A percentile compares a stretch with the other conserved stretches of the same genome.
These are phyloP conservation scores for Polymixis flavicincta DNA, from an alignment of 2,888 invertebrate species.

Conservation along the genomic window DNA sequence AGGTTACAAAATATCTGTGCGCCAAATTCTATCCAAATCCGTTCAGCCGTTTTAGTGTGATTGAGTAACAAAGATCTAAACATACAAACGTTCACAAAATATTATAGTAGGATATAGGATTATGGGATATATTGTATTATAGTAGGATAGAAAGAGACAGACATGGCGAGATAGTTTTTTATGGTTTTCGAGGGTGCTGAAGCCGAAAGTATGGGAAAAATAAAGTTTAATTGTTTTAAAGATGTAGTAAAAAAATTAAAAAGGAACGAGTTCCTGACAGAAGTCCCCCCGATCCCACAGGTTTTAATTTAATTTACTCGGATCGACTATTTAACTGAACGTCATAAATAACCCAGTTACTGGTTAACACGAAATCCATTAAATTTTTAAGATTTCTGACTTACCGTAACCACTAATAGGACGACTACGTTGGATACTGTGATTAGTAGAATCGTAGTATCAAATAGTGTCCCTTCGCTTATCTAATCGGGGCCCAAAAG, in stretches of 20 bases:
- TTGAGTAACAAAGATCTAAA: too few relatives aligned
- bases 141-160: too few relatives aligned
- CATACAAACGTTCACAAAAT: too few relatives aligned
- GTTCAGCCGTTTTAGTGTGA: too few relatives aligned
- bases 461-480: slow-evolving; percentile 1
- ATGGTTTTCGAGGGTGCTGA: not conserved
- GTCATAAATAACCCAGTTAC: not conserved
- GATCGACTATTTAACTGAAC: not conserved
- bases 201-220: not conserved
- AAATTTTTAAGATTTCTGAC: not conserved
- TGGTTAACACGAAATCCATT: not conserved
- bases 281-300: too few relatives aligned
- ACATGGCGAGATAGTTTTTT: not conserved
- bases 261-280: too few relatives aligned
- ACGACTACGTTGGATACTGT: not conserved
- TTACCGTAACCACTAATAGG: not conserved
- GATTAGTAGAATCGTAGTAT: not conserved
- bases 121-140: too few relatives aligned
- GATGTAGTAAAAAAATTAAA: too few relatives aligned
- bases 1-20: too few relatives aligned
- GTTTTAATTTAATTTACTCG: not conserved
- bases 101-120: too few relatives aligned
- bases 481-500: not conserved
- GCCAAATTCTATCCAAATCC: too few relatives aligned
- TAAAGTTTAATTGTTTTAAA: too few relatives aligned